A percentile compares a stretch with the other conserved stretches of the same genome.
Evolutionary conservation across 2,113 vertebrate species (phyloP).

Genomic region (Erinaceus europaeus): DNA sequence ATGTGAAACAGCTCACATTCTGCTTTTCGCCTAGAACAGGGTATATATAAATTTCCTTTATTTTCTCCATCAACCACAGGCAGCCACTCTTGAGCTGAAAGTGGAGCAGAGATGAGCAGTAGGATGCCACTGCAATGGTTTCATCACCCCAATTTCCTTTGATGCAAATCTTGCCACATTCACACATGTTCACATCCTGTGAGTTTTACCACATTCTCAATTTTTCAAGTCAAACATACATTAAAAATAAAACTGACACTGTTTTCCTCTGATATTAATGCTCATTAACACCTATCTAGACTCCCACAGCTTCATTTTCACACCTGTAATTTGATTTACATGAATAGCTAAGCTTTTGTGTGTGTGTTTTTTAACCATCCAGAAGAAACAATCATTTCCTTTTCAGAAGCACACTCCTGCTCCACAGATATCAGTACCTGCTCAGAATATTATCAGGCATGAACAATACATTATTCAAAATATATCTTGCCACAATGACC

Average conservation of each 20-base stretch:
- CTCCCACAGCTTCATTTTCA: slow-evolving; percentile 72
- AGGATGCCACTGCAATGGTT: slow-evolving; percentile 23
- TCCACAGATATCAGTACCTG: not conserved
- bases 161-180: slow-evolving; percentile 68
- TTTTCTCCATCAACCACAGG: not conserved
- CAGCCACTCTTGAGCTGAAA: slow-evolving; percentile 34
- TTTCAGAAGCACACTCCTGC: slow-evolving; percentile 65
- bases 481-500: not conserved
- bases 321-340: slow-evolving; percentile 71
- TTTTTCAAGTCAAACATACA: slow-evolving; percentile 79
- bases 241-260: slow-evolving; percentile 74
- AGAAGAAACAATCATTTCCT: slow-evolving; percentile 61
- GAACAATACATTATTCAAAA: slow-evolving; percentile 23
- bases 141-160: slow-evolving; percentile 38
- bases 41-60: slow-evolving; percentile 11
- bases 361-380: slow-evolving; percentile 31
- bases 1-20: not conserved
- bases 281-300: slow-evolving; percentile 77
- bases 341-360: slow-evolving; percentile 70
- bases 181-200: slow-evolving; percentile 60
- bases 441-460: slow-evolving; percentile 10
- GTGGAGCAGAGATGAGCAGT: slow-evolving; percentile 9
- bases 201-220: slow-evolving; percentile 64
- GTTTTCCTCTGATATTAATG: slow-evolving; percentile 57
- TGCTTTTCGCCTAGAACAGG: not conserved